Evolutionary conservation across 2,113 vertebrate species (phyloP), one percentile per base, ranked within the genome.

Genomic region (Lepus europaeus): DNA sequence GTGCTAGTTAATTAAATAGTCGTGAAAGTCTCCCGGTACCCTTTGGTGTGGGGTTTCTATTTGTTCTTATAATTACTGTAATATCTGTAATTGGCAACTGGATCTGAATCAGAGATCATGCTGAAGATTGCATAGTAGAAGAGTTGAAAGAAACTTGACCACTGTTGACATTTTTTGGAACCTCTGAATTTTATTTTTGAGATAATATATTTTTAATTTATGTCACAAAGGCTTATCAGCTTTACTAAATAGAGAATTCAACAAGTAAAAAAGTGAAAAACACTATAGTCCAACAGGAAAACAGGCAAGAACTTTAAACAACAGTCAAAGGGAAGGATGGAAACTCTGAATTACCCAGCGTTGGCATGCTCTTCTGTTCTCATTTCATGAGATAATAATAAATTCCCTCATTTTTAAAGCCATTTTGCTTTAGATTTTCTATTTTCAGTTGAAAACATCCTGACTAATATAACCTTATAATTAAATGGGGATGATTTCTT

Each of bases 401-500:
- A 53, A 68, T 53, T 2, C 9, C 92, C 61, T 73, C 63, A 59
- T 39, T 82, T 72, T 94, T 39, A 84, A 92, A 96, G 25, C 22
- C 3, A 89, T 90, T 94, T 92, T 89, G 53, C 27, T 72, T 66
- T 87, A 27, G 8, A 22, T n/a, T 76, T 94, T 77, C 53, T 86
- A 68, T 91, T 89, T 95, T 45, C 23, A 49, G 19, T 36, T 84
- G 76, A 77, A 94, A 93, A 16, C 22, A 91, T 87, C 53, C 76
- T 79, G 22, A 78, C 31, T 36, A 74, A 89, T 74, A 39, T 6
- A 79, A 11, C 49, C 1, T 81, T 95, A 82, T 63, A 80, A 85
- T 6, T 87, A 80, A 80, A 19, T 93, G 27, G 31, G 89, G 95
- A 87, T 94, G 22, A 89, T 68, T 91, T 80, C 45, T 93, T 84